phyloP scores from a whole-genome alignment of 2,888 invertebrate genomes.

The Galerucella nymphaeae region DNA sequence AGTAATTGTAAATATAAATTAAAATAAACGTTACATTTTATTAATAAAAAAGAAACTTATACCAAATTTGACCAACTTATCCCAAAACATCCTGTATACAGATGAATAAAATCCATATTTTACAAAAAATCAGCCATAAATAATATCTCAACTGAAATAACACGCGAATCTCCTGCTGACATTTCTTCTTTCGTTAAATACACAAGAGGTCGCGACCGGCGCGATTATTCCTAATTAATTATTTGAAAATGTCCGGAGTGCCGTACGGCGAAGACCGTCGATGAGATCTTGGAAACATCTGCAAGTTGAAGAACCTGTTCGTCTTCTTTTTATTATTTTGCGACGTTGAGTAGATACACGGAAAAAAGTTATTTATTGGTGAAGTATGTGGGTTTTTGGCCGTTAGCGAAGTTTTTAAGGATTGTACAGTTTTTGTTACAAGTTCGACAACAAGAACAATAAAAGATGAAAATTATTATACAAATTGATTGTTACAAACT shows the following conservation, averaged over 20 bases:
- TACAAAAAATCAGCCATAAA: neutral
- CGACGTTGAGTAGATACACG: conserved; percentile 19
- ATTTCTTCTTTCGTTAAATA: conserved; percentile 10
- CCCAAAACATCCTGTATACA: neutral
- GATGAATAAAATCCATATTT: neutral
- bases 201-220: neutral
- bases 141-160: neutral
- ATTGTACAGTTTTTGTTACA: too few species aligned
- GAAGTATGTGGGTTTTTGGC: neutral
- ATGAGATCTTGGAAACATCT: conserved; percentile 42
- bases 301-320: conserved; percentile 49
- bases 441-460: too few species aligned
- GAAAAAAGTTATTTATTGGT: neutral
- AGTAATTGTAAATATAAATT: too few species aligned
- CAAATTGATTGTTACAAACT: too few species aligned
- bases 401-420: too few species aligned
- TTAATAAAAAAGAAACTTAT: too few species aligned
- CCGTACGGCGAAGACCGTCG: conserved; percentile 40
- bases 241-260: conserved; percentile 42
- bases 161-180: conserved; percentile 12
- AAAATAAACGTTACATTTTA: too few species aligned
- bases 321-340: conserved; percentile 30
- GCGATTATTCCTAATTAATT: conserved; percentile 48
- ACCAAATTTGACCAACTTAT: too few species aligned
- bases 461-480: too few species aligned